Conservation (phyloP, 2,797 vertebrate genomes). For the Bradypodion ventrale region DNA sequence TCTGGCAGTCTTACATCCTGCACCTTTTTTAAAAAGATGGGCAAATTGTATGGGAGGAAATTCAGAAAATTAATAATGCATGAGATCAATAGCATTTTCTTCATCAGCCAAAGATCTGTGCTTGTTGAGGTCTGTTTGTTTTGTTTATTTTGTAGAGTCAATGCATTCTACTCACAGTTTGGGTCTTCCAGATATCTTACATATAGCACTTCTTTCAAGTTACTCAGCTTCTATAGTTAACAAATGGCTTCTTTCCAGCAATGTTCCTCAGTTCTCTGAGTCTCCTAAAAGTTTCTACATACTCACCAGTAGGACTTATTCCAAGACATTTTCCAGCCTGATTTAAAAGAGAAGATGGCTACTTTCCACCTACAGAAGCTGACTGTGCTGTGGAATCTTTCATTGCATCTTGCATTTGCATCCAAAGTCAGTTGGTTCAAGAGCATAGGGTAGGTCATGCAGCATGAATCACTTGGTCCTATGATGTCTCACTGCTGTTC, state of each 20-base stretch:
- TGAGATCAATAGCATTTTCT: background rate
- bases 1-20: slow-evolving; percentile 11
- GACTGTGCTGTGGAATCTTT: background rate
- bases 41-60: background rate
- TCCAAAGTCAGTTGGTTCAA: background rate
- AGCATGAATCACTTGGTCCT: background rate
- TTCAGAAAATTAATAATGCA: background rate
- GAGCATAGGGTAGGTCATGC: background rate
- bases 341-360: too few relatives aligned
- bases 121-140: background rate
- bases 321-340: background rate
- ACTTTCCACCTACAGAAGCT: background rate
- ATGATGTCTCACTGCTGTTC: background rate
- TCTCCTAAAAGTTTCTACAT: background rate
- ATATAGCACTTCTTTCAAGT: background rate
- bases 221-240: background rate
- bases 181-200: too few relatives aligned
- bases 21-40: background rate
- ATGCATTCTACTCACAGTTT: too few relatives aligned
- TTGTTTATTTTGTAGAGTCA: background rate
- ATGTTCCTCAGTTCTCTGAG: background rate
- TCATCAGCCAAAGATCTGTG: background rate
- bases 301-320: background rate
- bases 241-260: background rate
- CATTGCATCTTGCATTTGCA: background rate